A percentile compares a stretch with the other conserved stretches of the same genome.
These are phyloP conservation scores for Drosophila quadrilineata DNA, from an alignment of 1,140 invertebrate species.

Conservation along the genomic window DNA sequence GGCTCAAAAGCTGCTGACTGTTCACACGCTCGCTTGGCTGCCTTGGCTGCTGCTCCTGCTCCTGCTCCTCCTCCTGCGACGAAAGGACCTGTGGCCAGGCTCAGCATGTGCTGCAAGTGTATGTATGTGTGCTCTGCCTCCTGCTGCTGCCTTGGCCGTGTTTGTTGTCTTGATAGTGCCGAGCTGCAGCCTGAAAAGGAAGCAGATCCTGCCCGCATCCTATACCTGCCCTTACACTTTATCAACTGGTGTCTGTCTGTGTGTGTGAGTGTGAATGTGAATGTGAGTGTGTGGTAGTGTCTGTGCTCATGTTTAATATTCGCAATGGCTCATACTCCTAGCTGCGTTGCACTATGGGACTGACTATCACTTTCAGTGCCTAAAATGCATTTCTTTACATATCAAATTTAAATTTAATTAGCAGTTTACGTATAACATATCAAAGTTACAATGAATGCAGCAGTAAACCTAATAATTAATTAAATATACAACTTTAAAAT, in stretches of 20 bases:
- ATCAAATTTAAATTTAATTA: too few species aligned
- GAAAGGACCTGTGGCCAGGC: too few species aligned
- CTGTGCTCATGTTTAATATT: constrained; percentile 28
- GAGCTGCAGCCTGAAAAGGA: not conserved
- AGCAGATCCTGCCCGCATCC: constrained; percentile 32
- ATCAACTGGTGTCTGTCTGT: constrained; percentile 17
- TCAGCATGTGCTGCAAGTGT: too few species aligned
- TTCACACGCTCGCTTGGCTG: constrained; percentile 51
- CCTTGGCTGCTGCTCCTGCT: not conserved
- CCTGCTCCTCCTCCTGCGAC: too few species aligned
- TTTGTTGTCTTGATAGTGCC: constrained; percentile 44
- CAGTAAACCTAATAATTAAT: too few species aligned
- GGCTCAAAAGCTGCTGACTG: constrained; percentile 56
- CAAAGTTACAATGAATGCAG: too few species aligned
- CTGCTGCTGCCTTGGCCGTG: constrained; percentile 55
- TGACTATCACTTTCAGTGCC: too few species aligned
- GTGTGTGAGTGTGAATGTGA: not conserved
- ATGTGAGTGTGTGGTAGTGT: not conserved
- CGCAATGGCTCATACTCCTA: not conserved
- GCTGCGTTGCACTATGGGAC: too few species aligned
- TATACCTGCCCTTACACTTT: constrained; percentile 24
- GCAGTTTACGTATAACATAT: too few species aligned
- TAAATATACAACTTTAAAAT: too few species aligned
- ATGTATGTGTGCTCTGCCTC: constrained; percentile 28
- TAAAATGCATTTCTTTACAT: too few species aligned